These are phyloP conservation scores for Amphimedon queenslandica DNA, from an alignment of 37 sponge, comb jelly and placozoan genomes.

Conservation along the genomic window DNA sequence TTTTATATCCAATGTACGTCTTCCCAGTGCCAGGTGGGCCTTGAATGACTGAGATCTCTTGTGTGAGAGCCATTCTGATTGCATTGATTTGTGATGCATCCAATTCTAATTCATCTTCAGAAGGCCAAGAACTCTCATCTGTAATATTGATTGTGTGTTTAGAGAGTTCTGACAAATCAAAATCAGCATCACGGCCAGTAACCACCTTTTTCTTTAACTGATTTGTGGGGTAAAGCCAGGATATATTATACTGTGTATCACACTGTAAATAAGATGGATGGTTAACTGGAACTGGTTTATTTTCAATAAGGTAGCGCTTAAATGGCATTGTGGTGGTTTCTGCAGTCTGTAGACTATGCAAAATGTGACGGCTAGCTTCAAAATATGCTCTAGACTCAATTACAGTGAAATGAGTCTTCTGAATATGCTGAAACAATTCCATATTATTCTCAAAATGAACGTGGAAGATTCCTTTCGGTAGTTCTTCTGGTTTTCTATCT, in stretches of 20 bases:
- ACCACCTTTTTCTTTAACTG: not conserved
- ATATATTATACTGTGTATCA: not conserved
- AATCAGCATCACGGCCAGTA: not conserved
- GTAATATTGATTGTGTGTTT: conserved; percentile 14
- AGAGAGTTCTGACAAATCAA: not conserved
- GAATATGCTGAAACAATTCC: not conserved
- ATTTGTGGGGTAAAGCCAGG: not conserved
- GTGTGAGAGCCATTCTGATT: conserved; percentile 62
- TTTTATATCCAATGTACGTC: conserved; percentile 89
- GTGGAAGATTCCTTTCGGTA: conserved; percentile 39
- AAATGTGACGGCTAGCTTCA: conserved; percentile 81
- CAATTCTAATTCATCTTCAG: conserved; percentile 19
- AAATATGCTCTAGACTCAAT: conserved; percentile 85
- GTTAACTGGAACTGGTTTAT: conserved; percentile 17
- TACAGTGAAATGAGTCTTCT: conserved; percentile 33
- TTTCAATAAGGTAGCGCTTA: conserved; percentile 40
- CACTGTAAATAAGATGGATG: not conserved
- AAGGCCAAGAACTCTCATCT: conserved; percentile 30
- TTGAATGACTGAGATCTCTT: conserved; percentile 88
- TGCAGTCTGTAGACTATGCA: conserved; percentile 56
- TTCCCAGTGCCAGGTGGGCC: conserved; percentile 99
- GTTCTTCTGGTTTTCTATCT: conserved; percentile 47
- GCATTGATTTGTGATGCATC: conserved; percentile 78
- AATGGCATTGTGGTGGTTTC: conserved; percentile 81
- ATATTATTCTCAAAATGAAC: conserved; percentile 39